Evolutionary conservation across 2,888 invertebrate species (phyloP).

Genomic region (Idaea straminata): DNA sequence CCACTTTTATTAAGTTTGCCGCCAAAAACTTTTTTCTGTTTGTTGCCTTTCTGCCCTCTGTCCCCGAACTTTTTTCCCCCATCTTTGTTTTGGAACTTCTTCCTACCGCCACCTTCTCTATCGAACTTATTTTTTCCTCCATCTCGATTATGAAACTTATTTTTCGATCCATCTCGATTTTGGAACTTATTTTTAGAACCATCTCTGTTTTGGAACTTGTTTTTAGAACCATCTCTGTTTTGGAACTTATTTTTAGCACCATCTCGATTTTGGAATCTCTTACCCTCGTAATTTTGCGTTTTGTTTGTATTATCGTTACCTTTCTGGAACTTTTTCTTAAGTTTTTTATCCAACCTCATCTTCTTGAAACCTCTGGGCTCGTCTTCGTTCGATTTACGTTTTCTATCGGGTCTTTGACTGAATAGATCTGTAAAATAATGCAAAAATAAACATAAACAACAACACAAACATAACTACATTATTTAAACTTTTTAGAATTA

Average conservation of each 20-base stretch:
- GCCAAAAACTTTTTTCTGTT: slow-evolving; percentile 56
- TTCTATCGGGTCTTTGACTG: slow-evolving; percentile 50
- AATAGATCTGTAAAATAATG: slow-evolving; percentile 56
- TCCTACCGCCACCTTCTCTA: slow-evolving; percentile 12
- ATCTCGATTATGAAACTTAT: slow-evolving; percentile 35
- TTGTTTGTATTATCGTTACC: slow-evolving; percentile 37
- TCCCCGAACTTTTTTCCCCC: slow-evolving; percentile 12
- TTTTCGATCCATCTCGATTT: slow-evolving; percentile 27
- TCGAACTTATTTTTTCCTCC: slow-evolving; percentile 30
- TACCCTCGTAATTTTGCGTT: slow-evolving; percentile 38
- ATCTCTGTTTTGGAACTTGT: slow-evolving; percentile 38
- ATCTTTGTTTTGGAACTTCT: slow-evolving; percentile 36
- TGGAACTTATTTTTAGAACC: slow-evolving; percentile 35
- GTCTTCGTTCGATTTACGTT: slow-evolving; percentile 59
- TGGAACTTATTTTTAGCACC: slow-evolving; percentile 27
- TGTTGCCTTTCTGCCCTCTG: slow-evolving; percentile 22
- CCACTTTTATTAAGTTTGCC: slow-evolving; percentile 61
- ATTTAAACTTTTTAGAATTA: no score
- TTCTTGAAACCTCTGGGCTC: slow-evolving; percentile 67
- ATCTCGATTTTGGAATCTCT: slow-evolving; percentile 35
- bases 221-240: slow-evolving; percentile 27
- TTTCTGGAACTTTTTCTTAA: slow-evolving; percentile 47
- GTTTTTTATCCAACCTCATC: slow-evolving; percentile 66
- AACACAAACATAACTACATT: slow-evolving; percentile 4
- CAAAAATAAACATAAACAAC: slow-evolving; percentile 4